phyloP scores from a whole-genome alignment of 1,140 invertebrate species.

The Dendroctonus valens region DNA sequence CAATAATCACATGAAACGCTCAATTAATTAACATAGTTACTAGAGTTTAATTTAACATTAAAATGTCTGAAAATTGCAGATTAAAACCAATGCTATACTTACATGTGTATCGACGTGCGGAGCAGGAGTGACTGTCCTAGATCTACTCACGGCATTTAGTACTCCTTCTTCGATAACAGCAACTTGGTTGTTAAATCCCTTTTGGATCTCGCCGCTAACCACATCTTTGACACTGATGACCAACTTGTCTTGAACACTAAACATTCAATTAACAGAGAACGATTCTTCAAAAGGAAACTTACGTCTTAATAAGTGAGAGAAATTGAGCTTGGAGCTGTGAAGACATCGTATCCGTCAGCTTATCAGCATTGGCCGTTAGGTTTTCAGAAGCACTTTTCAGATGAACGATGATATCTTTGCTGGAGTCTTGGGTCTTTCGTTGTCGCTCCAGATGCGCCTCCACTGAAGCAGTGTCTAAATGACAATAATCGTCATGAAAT shows the following conservation, averaged over 20 bases:
- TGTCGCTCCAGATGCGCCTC: slow-evolving; percentile 49
- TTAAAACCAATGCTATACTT: slow-evolving; percentile 34
- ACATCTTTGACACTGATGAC: slow-evolving; percentile 44
- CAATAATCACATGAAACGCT: too few species aligned
- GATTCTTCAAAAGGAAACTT: neutral
- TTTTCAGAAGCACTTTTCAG: slow-evolving; percentile 47
- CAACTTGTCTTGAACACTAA: slow-evolving; percentile 50
- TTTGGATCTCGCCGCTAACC: slow-evolving; percentile 58
- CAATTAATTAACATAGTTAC: too few species aligned
- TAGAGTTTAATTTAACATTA: too few species aligned
- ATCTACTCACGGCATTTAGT: slow-evolving; percentile 58
- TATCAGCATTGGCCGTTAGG: slow-evolving; percentile 46
- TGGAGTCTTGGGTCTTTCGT: slow-evolving; percentile 46
- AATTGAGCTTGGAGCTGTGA: slow-evolving; percentile 48
- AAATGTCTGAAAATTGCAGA: neutral
- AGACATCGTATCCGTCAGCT: slow-evolving; percentile 39
- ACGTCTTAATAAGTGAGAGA: slow-evolving; percentile 43
- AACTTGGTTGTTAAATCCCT: slow-evolving; percentile 61
- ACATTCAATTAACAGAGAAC: slow-evolving; percentile 24
- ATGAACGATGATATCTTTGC: slow-evolving; percentile 47
- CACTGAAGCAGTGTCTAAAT: slow-evolving; percentile 47
- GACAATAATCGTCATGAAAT: slow-evolving; percentile 16
- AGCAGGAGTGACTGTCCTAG: slow-evolving; percentile 67
- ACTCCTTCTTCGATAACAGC: slow-evolving; percentile 59
- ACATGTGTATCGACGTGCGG: slow-evolving; percentile 62